A percentile compares a stretch with the other conserved stretches of the same genome.
Conservation (phyloP, 2,113 vertebrate species). For the Cyphomyrus plagiostoma region DNA sequence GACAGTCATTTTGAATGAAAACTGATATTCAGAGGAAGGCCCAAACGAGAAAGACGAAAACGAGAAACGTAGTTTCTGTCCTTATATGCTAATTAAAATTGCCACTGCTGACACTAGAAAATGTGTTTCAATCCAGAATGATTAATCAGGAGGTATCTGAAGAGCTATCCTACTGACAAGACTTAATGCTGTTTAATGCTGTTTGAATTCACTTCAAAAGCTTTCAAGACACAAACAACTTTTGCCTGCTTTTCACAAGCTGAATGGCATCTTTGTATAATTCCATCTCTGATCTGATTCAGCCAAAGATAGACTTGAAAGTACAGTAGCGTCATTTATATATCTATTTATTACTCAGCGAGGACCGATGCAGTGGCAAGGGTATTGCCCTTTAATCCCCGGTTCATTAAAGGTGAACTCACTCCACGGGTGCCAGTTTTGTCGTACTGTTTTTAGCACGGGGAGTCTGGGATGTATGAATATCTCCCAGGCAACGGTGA, state of each 20-base stretch:
- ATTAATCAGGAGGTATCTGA: constrained; percentile 11
- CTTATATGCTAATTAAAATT: constrained; percentile 15
- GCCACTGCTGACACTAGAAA: constrained; percentile 11
- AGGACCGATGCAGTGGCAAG: background rate
- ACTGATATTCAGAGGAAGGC: background rate
- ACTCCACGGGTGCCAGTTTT: background rate
- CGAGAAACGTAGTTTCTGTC: background rate
- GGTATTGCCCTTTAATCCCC: constrained; percentile 5
- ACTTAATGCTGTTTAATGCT: constrained; percentile 26
- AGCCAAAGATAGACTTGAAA: constrained; percentile 17
- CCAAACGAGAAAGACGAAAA: background rate
- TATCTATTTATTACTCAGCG: constrained; percentile 12
- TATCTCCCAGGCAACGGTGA: background rate
- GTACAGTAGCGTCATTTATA: constrained; percentile 3
- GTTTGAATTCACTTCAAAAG: constrained; percentile 22
- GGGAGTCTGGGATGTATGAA: background rate
- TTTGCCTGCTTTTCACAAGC: constrained; percentile 3
- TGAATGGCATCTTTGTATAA: constrained; percentile 22
- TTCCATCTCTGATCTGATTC: constrained; percentile 11
- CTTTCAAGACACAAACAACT: constrained; percentile 15
- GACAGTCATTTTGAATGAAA: background rate
- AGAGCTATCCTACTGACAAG: constrained; percentile 14
- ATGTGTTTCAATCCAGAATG: constrained; percentile 12
- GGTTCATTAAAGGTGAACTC: constrained; percentile 7
- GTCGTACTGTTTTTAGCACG: background rate